Conservation (phyloP, 2,113 vertebrate genomes). For the Addax nasomaculatus region DNA sequence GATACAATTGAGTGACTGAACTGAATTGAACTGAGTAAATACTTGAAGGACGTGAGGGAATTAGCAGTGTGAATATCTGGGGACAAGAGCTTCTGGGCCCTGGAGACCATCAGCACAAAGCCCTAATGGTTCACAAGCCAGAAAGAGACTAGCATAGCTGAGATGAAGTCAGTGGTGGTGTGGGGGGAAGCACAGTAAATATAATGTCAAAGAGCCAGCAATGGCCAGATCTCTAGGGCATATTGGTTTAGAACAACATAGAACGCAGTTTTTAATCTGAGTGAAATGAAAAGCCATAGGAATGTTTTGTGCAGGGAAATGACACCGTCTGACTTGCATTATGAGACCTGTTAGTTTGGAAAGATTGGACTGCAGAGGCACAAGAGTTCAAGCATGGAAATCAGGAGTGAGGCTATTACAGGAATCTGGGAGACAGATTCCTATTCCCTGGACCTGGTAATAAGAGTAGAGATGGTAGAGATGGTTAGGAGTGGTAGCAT, state of each 20-base stretch:
- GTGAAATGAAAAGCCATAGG: background rate
- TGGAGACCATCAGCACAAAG: background rate
- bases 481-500: background rate
- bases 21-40: background rate
- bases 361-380: background rate
- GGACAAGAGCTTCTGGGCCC: background rate
- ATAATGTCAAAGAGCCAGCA: background rate
- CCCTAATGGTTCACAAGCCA: background rate
- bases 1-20: background rate
- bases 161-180: background rate
- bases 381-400: no score
- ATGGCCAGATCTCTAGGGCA: background rate
- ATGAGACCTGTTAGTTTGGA: background rate
- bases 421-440: background rate
- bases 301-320: background rate
- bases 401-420: background rate
- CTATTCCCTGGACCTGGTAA: background rate
- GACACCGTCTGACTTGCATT: background rate
- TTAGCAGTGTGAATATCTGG: background rate
- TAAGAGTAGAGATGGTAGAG: no score
- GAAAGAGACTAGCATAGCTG: background rate
- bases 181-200: background rate
- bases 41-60: background rate
- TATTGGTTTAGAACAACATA: background rate
- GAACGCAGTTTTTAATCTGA: background rate